Evolutionary conservation across 2,797 vertebrate species (phyloP).

Genomic region (Alca torda): DNA sequence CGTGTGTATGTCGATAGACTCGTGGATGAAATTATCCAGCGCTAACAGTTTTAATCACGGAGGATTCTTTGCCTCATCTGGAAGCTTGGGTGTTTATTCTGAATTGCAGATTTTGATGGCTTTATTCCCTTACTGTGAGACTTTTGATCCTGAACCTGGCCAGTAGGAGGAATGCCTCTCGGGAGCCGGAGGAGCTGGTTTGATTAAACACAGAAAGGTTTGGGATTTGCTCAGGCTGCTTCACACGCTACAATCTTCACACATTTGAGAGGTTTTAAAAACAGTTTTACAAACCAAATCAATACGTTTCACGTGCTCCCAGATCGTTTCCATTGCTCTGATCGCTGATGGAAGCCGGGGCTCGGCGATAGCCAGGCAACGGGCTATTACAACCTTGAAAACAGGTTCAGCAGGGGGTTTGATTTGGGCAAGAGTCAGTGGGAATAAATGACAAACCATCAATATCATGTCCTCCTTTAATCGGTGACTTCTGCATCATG

Average conservation of each 20-base stretch:
- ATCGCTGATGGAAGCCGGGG: not conserved
- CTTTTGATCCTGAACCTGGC: not conserved
- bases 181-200: not conserved
- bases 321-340: not conserved
- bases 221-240: not conserved
- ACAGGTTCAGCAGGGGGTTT: not conserved
- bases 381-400: not conserved
- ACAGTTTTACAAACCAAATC: not conserved
- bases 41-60: not conserved
- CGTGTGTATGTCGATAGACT: too few species aligned
- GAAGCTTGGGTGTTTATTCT: not conserved
- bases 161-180: not conserved
- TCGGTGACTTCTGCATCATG: not conserved
- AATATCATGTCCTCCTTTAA: not conserved
- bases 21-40: not conserved
- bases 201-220: not conserved
- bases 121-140: not conserved
- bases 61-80: not conserved
- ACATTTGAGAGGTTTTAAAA: not conserved
- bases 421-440: not conserved
- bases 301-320: not conserved
- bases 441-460: not conserved
- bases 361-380: not conserved
- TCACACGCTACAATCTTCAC: not conserved
- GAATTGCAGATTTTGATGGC: not conserved